Base-by-base conservation (phyloP, 2,888 invertebrate species). In the Tribolium freemani region DNA sequence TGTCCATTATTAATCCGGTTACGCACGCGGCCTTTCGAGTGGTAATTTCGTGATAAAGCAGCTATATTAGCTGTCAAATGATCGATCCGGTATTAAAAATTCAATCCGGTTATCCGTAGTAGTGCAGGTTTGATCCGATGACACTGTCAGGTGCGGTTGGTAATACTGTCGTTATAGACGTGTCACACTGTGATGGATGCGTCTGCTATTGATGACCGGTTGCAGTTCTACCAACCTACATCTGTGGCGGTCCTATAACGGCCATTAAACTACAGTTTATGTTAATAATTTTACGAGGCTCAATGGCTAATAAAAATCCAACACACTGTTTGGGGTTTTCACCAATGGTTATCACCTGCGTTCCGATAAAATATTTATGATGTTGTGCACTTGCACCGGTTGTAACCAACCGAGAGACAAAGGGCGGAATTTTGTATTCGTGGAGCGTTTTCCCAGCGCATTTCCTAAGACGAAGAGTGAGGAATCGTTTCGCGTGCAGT, bases 361-460 rank as follows among this genome's bases (percentile, higher is more conserved):
- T 56, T 30, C 56, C 54, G 26, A 54, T 67, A 67, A 54, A 67
- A 56, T 56, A 68, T 68, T 51, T 68, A 67, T 44, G 11, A 30
- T 50, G 5, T 31, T 44, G 53, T 69, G 61, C 61, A 69, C 61
- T 69, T 61, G 21, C 11, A 3, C 30, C 13, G 53, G 13, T 57
- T 30, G 56, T 67, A 56, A 56, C 56, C 54, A 45, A 67, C 3
- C 5, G 26, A 26, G 26, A 26, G 26, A 26, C 3, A 26, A 26
- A 26, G 5, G 5, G 5, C 26, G 26, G 5, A 26, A 26, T 26
- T 89, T 89, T 88, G 89, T 89, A 89, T 89, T 89, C 89, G 86
- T 84, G 83, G 81, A 85, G 80, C 79, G 78, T 78, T 74, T 73
- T 75, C 72, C 77, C 76, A 76, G 73, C 80, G 80, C 80, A 80